These are phyloP conservation scores for Morus bassanus DNA, from an alignment of 2,797 vertebrate genomes.

Conservation along the genomic window DNA sequence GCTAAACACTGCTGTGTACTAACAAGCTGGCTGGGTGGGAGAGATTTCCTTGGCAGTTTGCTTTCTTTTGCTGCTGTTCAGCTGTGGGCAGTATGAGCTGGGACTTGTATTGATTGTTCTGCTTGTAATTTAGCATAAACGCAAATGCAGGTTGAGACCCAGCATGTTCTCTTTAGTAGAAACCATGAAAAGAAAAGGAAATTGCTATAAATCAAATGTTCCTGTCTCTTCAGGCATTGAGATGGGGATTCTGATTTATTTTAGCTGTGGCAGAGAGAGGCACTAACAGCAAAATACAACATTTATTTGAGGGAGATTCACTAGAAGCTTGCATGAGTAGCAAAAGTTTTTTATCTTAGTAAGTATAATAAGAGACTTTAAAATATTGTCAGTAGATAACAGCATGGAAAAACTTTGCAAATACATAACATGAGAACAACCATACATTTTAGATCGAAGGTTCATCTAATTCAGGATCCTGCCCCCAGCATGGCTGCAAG, in stretches of 20 bases:
- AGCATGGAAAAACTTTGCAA: neutral
- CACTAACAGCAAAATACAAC: conserved; percentile 37
- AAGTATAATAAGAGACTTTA: neutral
- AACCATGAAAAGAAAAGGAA: conserved; percentile 64
- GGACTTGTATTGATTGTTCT: conserved; percentile 19
- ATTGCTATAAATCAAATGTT: conserved; percentile 73
- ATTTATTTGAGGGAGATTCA: conserved; percentile 52
- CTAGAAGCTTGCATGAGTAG: neutral
- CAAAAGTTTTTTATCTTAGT: conserved; percentile 4
- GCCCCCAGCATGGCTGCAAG: neutral
- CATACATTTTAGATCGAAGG: neutral
- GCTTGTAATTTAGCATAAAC: conserved; percentile 62
- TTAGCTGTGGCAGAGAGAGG: conserved; percentile 19
- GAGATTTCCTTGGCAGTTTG: neutral
- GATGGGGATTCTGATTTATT: conserved; percentile 69
- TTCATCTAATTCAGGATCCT: neutral
- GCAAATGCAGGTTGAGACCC: conserved; percentile 67
- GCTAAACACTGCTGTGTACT: neutral
- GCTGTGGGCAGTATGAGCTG: neutral
- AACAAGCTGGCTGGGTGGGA: neutral
- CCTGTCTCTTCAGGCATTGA: conserved; percentile 64
- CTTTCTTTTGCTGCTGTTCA: neutral
- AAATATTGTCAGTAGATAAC: neutral
- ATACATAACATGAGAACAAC: neutral
- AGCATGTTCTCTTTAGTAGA: conserved; percentile 68